Conservation (phyloP, 2,113 vertebrate genomes). For the Esox niger region DNA sequence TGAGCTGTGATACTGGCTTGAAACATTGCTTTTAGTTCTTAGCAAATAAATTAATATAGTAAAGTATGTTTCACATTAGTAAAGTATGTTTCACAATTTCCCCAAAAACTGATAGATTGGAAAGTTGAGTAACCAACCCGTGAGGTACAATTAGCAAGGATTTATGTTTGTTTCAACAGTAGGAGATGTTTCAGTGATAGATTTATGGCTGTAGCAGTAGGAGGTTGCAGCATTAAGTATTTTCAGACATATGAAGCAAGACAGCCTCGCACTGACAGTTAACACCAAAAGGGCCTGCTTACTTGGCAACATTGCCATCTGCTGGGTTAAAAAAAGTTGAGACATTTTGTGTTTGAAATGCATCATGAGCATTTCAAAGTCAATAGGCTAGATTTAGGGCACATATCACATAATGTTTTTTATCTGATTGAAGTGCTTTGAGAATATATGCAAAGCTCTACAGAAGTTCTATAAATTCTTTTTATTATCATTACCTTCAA, state of each 20-base stretch:
- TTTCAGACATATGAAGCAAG: not conserved
- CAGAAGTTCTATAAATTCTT: not conserved
- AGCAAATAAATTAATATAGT: not conserved
- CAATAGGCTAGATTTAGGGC: not conserved
- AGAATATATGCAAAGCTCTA: no score
- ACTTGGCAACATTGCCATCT: slow-evolving; percentile 59
- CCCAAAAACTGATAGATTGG: no score
- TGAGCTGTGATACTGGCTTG: not conserved
- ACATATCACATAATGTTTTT: no score
- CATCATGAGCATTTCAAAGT: not conserved
- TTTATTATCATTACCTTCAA: no score
- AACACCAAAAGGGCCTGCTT: not conserved
- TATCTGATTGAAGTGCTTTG: no score
- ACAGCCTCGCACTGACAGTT: not conserved
- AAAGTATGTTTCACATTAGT: no score
- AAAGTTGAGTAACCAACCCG: not conserved
- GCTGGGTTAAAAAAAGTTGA: slow-evolving; percentile 41
- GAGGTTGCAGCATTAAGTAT: not conserved
- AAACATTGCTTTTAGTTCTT: not conserved
- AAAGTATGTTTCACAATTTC: no score
- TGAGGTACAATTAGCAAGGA: not conserved
- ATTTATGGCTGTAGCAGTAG: not conserved
- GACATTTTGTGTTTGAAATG: not conserved
- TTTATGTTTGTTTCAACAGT: not conserved
- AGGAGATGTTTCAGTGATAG: not conserved